Evolutionary conservation across 1,140 invertebrate genomes (phyloP).

Genomic region (Artemia franciscana): DNA sequence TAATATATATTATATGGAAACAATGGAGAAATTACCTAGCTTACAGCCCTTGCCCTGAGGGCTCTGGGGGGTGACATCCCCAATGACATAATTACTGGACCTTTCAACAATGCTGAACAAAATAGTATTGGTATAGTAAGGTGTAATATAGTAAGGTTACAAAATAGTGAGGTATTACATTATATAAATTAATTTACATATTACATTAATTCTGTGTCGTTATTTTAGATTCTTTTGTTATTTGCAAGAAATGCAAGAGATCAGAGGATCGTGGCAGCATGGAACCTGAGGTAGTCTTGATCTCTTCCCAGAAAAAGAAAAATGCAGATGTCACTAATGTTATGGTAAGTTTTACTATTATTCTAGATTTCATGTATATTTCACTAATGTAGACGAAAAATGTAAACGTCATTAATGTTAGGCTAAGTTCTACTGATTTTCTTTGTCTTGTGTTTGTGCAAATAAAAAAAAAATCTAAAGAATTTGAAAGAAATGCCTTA

Average conservation of each 20-base stretch:
- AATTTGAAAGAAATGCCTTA: no score
- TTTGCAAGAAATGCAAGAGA: background rate
- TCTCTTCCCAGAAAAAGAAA: background rate
- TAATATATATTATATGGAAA: no score
- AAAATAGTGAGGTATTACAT: no score
- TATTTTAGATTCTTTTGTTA: background rate
- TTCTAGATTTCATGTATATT: background rate
- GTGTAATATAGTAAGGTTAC: background rate
- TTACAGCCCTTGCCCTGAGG: background rate
- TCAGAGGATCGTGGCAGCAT: background rate
- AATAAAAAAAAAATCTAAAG: no score
- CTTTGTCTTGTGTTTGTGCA: no score
- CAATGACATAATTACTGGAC: background rate
- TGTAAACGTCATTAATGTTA: background rate
- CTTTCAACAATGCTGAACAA: background rate
- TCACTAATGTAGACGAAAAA: background rate
- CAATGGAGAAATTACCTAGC: no score
- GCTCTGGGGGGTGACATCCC: background rate
- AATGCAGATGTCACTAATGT: background rate
- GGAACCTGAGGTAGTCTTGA: no score
- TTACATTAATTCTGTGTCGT: no score
- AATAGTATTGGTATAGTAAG: background rate
- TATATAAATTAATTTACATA: no score
- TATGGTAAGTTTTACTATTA: background rate
- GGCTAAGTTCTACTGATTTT: background rate